Evolutionary conservation across 2,797 vertebrate species (phyloP).

Genomic region (Gymnothorax javanicus): DNA sequence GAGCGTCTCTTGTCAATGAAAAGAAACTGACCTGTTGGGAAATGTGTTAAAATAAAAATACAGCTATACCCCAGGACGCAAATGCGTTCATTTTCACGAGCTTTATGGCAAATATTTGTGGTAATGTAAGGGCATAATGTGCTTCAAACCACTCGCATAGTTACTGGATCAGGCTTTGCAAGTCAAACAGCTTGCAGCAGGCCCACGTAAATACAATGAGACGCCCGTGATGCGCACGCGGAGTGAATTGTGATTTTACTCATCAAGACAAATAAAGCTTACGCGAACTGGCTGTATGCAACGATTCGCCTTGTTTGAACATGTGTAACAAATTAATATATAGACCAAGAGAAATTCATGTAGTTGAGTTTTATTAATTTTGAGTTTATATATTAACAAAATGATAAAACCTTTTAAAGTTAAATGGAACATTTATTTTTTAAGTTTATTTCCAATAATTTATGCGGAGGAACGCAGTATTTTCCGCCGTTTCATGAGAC

Average conservation of each 20-base stretch:
- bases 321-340: neutral
- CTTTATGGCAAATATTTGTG: neutral
- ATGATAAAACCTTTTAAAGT: neutral
- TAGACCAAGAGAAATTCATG: neutral
- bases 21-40: neutral
- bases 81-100: neutral
- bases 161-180: conserved; percentile 43
- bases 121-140: conserved; percentile 35
- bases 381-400: neutral
- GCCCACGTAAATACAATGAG: conserved; percentile 44
- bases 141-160: conserved; percentile 44
- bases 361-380: neutral
- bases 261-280: conserved; percentile 18
- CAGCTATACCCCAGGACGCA: neutral
- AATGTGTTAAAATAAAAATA: neutral
- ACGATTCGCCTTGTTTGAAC: neutral
- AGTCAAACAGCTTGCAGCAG: conserved; percentile 53
- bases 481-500: conserved; percentile 39
- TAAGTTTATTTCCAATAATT: neutral
- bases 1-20: neutral
- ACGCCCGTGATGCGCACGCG: conserved; percentile 36
- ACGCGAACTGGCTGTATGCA: neutral
- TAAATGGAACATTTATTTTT: neutral
- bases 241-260: conserved; percentile 26
- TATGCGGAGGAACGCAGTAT: conserved; percentile 8